phyloP scores from a whole-genome alignment of 2,113 vertebrate genomes.

The Sturnus vulgaris region DNA sequence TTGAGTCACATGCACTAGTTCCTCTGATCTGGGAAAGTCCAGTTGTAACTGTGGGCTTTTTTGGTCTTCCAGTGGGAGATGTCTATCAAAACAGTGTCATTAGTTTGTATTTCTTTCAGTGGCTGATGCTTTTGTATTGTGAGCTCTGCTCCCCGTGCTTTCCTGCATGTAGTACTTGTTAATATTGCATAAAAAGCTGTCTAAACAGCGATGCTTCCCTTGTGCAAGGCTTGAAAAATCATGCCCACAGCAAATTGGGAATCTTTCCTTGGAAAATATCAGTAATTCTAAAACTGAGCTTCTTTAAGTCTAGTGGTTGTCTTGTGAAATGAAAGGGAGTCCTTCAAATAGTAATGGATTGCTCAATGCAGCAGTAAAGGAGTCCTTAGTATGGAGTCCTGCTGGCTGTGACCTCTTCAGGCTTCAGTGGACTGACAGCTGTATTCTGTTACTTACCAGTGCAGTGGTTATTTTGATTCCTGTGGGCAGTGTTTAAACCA shows the following conservation, averaged over 20 bases:
- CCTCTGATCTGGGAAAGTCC: slow-evolving; percentile 1
- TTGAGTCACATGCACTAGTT: background rate
- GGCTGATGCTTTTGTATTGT: slow-evolving; percentile 15
- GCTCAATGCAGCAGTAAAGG: background rate
- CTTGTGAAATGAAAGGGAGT: background rate
- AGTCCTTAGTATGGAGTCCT: background rate
- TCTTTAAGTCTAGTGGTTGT: background rate
- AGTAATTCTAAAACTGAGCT: background rate
- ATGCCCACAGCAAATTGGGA: background rate
- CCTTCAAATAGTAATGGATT: background rate
- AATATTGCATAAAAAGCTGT: background rate
- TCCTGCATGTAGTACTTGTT: background rate
- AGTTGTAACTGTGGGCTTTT: background rate
- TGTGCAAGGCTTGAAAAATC: background rate
- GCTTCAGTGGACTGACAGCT: background rate
- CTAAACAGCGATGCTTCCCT: background rate
- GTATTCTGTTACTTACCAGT: background rate
- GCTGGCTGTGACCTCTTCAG: background rate
- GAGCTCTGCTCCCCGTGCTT: background rate
- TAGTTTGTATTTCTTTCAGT: slow-evolving; percentile 17
- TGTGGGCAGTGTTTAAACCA: background rate
- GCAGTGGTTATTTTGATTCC: background rate
- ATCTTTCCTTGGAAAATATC: background rate
- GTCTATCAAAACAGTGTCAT: background rate
- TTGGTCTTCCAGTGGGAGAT: background rate